Base-by-base conservation (phyloP, 2,888 invertebrate genomes). In the Chymomyza caudatula region DNA sequence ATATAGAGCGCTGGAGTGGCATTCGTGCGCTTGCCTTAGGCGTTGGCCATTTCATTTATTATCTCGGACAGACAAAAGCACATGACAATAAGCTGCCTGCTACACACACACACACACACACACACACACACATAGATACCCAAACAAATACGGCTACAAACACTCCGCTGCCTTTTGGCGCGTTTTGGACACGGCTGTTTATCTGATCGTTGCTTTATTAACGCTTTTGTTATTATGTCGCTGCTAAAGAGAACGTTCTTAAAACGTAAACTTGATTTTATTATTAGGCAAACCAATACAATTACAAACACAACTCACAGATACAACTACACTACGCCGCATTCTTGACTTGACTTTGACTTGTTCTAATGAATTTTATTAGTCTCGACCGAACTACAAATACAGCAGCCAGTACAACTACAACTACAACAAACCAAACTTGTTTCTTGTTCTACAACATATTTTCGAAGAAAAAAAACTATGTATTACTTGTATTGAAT, bases 341-440 rank as follows among this genome's bases (percentile, higher is more conserved):
- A 81, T 81, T 81, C 80, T 79, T 85, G 73, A 53, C 29, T 37
- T 37, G 29, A 37, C 70, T 76, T 63, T 62, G 71, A 85, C 73
- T 86, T 86, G 86, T 81, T 83, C 82, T 86, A 85, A 86, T 86
- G 82, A 86, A 84, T 85, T 85, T 77, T 71, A 69, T 72, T 71
- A 62, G 29, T 58, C 64, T 65, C 53, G 25, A 25, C 13, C 51
- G 47, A 47, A 37, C 20, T 20, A 51, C 51, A 51, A 20, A 19
- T 13, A 20, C 51, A 20, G 47, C 47, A 47, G 47, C 15, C 43
- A 43, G 15, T 42, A 55, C 44, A 69, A 67, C 58, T 60, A 69
- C 65, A 83, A 75, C 29, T 11, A 37, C 29, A 37, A 2, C 29
- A 80, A 76, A 77, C 59, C 65, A 78, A 83, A 83, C 82, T 82